phyloP scores from a whole-genome alignment of 2,888 invertebrate species.

The Erebia palarica region DNA sequence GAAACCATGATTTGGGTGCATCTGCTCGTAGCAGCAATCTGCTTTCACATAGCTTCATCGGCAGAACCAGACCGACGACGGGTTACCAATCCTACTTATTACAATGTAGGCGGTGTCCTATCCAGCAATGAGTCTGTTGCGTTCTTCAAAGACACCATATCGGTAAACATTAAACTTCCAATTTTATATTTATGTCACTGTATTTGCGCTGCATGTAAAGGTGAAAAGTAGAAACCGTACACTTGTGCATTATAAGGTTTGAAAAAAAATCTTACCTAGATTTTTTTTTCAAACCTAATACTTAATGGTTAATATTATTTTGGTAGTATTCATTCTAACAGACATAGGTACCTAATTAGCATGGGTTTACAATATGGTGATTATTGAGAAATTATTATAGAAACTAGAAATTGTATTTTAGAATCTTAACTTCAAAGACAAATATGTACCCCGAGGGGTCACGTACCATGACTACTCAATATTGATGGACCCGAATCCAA shows the following conservation, averaged over 20 bases:
- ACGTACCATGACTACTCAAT: constrained; percentile 95
- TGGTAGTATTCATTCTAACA: too few relatives aligned
- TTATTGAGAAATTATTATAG: background rate
- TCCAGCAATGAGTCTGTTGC: constrained; percentile 90
- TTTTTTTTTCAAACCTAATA: too few relatives aligned
- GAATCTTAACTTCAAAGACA: constrained; percentile 92
- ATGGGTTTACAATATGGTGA: too few relatives aligned
- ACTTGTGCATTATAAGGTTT: too few relatives aligned
- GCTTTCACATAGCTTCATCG: constrained; percentile 41
- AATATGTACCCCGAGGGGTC: constrained; percentile 91
- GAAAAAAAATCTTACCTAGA: too few relatives aligned
- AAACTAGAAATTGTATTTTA: constrained; percentile 63
- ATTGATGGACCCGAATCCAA: constrained; percentile 97
- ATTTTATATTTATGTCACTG: background rate
- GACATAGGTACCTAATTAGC: too few relatives aligned
- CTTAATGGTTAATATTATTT: too few relatives aligned
- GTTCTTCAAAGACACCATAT: constrained; percentile 92
- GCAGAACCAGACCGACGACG: constrained; percentile 66
- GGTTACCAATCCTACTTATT: constrained; percentile 85
- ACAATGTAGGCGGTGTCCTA: constrained; percentile 96
- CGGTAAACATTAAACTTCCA: constrained; percentile 80
- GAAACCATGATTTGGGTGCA: constrained; percentile 49
- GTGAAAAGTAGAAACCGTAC: background rate
- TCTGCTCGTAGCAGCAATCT: constrained; percentile 44
- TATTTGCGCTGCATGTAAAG: background rate